Percentiles rank a stretch among this genome's conserved stretches.
Conservation (phyloP, 2,888 invertebrate species). For the Saturnia japonica region DNA sequence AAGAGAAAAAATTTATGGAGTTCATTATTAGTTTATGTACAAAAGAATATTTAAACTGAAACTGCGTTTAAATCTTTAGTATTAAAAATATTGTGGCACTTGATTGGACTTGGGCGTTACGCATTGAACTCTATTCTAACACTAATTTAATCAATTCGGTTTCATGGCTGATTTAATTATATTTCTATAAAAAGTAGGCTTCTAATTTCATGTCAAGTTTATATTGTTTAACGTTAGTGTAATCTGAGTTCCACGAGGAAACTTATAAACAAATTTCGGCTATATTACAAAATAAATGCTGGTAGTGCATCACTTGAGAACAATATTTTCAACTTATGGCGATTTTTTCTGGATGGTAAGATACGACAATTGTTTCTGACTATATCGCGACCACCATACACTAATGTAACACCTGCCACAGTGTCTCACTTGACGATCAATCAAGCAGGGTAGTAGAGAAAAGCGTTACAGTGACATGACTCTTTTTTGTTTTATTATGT, state of each 20-base stretch:
- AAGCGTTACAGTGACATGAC: too few relatives aligned
- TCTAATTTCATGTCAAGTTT: background rate
- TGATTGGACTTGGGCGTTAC: background rate
- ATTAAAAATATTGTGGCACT: slow-evolving; percentile 3
- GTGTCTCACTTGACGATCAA: too few relatives aligned
- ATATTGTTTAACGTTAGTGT: background rate
- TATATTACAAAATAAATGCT: background rate
- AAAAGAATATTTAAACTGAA: slow-evolving; percentile 6
- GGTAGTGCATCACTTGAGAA: background rate
- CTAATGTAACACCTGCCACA: too few relatives aligned
- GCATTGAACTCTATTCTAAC: background rate
- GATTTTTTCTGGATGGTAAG: too few relatives aligned
- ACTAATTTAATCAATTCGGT: background rate
- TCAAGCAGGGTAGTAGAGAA: too few relatives aligned
- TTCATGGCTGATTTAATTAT: slow-evolving; percentile 1
- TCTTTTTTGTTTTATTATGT: too few relatives aligned
- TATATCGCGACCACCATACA: too few relatives aligned
- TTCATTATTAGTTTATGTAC: slow-evolving; percentile 4
- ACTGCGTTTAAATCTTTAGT: slow-evolving; percentile 21
- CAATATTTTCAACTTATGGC: background rate
- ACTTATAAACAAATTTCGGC: background rate
- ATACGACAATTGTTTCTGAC: too few relatives aligned
- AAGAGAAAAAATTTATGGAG: background rate
- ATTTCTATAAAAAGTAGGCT: background rate
- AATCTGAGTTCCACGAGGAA: background rate